Conservation (phyloP, 2,888 invertebrate genomes). For the Trichogramma evanescens region DNA sequence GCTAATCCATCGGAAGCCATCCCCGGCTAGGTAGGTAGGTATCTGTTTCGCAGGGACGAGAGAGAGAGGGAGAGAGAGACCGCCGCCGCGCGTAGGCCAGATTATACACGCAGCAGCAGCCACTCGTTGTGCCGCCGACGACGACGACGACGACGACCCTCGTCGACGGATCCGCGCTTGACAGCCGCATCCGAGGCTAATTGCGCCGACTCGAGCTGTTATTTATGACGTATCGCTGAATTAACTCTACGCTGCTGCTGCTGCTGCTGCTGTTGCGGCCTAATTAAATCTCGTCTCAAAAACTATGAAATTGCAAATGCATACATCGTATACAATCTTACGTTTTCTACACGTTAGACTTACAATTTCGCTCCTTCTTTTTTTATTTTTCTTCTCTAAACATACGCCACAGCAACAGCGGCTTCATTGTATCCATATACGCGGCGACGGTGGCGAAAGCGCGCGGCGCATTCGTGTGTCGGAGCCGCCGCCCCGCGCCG, state of each 20-base stretch:
- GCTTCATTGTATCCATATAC: too few relatives aligned
- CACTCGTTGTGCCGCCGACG: too few relatives aligned
- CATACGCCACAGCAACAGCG: too few relatives aligned
- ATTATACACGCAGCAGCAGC: too few relatives aligned
- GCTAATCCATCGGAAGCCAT: slow-evolving; percentile 34
- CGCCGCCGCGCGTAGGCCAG: background rate
- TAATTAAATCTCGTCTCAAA: slow-evolving; percentile 16
- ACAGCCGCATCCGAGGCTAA: too few relatives aligned
- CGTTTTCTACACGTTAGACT: background rate
- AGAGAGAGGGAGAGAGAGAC: background rate
- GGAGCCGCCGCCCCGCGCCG: too few relatives aligned
- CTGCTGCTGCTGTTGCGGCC: background rate
- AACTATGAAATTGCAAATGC: background rate
- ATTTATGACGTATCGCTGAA: slow-evolving; percentile 22
- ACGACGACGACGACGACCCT: too few relatives aligned
- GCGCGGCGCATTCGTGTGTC: too few relatives aligned
- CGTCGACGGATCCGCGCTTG: too few relatives aligned
- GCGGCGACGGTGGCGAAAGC: too few relatives aligned
- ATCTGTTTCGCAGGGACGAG: background rate
- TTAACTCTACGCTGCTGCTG: too few relatives aligned
- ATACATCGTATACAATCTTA: background rate
- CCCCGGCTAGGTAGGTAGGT: background rate
- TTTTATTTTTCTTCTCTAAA: too few relatives aligned
- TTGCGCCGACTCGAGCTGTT: slow-evolving; percentile 10
- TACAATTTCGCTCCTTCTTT: background rate